Conservation (phyloP, 2,888 invertebrate species). For the Saturnia japonica region DNA sequence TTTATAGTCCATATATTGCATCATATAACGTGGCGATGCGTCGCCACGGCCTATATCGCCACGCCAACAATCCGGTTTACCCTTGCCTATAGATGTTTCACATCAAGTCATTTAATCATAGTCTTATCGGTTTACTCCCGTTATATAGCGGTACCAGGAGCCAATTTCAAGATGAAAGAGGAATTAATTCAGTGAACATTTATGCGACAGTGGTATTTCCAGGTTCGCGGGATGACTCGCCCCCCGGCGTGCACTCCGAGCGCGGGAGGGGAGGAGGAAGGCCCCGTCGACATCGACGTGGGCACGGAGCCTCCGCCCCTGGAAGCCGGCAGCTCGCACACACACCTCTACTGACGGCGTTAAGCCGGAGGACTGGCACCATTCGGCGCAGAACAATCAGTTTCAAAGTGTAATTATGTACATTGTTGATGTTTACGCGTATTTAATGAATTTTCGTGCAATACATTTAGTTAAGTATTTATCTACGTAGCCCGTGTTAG, state of each 20-base stretch:
- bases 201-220: slow-evolving; percentile 28
- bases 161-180: background rate
- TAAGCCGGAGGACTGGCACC: background rate
- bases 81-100: too few species aligned
- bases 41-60: too few species aligned
- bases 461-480: slow-evolving; percentile 78
- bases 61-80: too few species aligned
- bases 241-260: slow-evolving; percentile 37
- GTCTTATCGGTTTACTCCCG: too few species aligned
- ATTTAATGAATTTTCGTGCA: slow-evolving; percentile 70
- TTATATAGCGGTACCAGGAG: too few species aligned
- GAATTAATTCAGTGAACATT: slow-evolving; percentile 1
- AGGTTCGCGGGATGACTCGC: slow-evolving; percentile 65
- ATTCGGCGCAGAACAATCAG: background rate
- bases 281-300: slow-evolving; percentile 76
- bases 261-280: slow-evolving; percentile 61
- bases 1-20: too few species aligned
- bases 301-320: slow-evolving; percentile 74
- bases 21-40: too few species aligned
- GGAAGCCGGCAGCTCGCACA: slow-evolving; percentile 36
- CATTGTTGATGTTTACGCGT: slow-evolving; percentile 60
- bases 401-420: slow-evolving; percentile 74
- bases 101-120: too few species aligned
- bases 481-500: slow-evolving; percentile 71
- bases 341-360: slow-evolving; percentile 38